Evolutionary conservation across 2,797 vertebrate genomes (phyloP), one percentile per base, ranked within the genome.

Genomic region (Ctenopoma multispine): DNA sequence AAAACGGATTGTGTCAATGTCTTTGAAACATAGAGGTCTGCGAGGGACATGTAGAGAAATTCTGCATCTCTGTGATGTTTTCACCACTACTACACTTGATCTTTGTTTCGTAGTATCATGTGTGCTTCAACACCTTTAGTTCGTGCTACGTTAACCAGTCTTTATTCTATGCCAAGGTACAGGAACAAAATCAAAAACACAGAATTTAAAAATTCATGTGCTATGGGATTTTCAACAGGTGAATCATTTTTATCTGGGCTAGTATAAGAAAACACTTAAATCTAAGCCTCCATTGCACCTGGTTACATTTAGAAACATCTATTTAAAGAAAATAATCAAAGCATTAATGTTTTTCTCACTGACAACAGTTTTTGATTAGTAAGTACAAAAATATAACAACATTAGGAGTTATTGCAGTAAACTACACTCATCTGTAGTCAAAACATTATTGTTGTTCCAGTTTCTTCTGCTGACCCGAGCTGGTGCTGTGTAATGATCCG

Each of bases 11-110:
- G 72, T 54, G 53, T 76, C 44, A 4, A 44, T 50, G 72, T 75
- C 59, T 88, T 86, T 76, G 64, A 83, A 84, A 73, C 64, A 7
- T n/a, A 5, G 46, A 75, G 71, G 79, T 77, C 48, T 80, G 59
- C 8, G 49, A 77, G 73, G 60, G 64, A 50, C 65, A 61, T 54
- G 46, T 54, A 29, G 61, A 64, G 58, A 49, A 69, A 50, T 60
- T 74, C 53, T 65, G 55, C 62, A 34, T 75, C 36, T 57, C 36
- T 75, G 61, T 58, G 70, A 65, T 4, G 67, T 76, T 72, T 81
- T 81, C 63, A 74, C 71, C 66, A 13, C 31, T 49, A 9, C 77
- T 71, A 67, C 36, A 70, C 76, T 80, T 75, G 75, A 83, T 86
- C 57, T 80, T 58, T 81, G 63, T 61, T 38, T 73, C 43, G 77